Evolutionary conservation across 2,797 vertebrate species (phyloP).

Genomic region (Nannoperca obscura): DNA sequence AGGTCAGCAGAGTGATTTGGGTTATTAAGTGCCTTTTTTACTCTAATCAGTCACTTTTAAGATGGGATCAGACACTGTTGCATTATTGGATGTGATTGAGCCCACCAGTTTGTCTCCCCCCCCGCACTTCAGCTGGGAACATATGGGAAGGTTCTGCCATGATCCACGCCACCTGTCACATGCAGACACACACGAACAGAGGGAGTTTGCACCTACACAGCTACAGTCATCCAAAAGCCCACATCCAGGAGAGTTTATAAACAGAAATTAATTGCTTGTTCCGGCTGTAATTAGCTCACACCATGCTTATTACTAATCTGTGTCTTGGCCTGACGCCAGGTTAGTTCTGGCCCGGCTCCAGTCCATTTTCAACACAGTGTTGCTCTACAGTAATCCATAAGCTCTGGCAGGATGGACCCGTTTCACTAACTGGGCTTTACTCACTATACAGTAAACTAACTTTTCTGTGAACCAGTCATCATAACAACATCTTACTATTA

Average conservation of each 20-base stretch:
- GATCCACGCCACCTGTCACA: constrained; percentile 77
- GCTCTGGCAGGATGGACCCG: constrained; percentile 60
- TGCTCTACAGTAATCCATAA: constrained; percentile 74
- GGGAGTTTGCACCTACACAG: constrained; percentile 42
- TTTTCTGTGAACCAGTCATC: constrained; percentile 1
- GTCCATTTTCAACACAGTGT: constrained; percentile 68
- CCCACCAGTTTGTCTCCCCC: constrained; percentile 59
- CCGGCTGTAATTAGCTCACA: constrained; percentile 85
- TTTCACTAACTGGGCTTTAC: constrained; percentile 37
- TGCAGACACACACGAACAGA: constrained; percentile 27
- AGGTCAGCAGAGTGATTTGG: constrained; percentile 73
- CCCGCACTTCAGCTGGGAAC: constrained; percentile 58
- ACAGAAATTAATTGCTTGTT: constrained; percentile 86
- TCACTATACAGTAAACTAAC: constrained; percentile 10
- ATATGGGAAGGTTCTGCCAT: constrained; percentile 70
- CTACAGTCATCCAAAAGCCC: constrained; percentile 52
- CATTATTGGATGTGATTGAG: constrained; percentile 69
- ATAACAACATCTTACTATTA: background rate
- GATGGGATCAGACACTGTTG: constrained; percentile 80
- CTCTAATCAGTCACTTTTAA: constrained; percentile 80
- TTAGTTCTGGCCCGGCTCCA: constrained; percentile 81
- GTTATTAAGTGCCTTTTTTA: constrained; percentile 78
- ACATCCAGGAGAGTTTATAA: constrained; percentile 83
- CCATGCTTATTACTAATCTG: constrained; percentile 87
- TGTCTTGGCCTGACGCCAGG: constrained; percentile 81